These are phyloP conservation scores for Tetheella fluctuosa DNA, from an alignment of 2,888 invertebrate genomes.

Conservation along the genomic window DNA sequence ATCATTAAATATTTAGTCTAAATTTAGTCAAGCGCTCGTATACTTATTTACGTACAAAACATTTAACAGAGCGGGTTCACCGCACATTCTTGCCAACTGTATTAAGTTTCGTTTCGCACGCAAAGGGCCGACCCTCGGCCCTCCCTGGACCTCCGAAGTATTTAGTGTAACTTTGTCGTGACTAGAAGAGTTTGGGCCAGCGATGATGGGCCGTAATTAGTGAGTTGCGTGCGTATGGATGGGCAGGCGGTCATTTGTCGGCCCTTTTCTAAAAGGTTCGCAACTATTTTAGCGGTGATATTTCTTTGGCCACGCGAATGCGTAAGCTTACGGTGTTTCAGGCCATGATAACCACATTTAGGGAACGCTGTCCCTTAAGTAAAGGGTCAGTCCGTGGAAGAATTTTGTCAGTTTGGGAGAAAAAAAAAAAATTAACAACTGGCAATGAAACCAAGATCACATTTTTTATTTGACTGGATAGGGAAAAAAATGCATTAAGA, in stretches of 20 bases:
- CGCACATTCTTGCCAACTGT: slow-evolving; percentile 62
- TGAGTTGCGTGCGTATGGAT: slow-evolving; percentile 35
- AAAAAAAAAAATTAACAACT: no score
- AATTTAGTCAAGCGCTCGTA: neutral
- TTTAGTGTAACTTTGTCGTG: slow-evolving; percentile 48
- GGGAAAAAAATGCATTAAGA: no score
- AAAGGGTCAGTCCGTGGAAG: no score
- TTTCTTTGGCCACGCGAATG: slow-evolving; percentile 2
- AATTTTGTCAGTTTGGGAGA: no score
- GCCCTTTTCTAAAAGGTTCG: slow-evolving; percentile 10
- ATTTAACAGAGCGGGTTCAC: slow-evolving; percentile 26
- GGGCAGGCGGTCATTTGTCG: slow-evolving; percentile 7
- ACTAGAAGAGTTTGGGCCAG: slow-evolving; percentile 42
- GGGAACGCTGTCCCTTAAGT: no score
- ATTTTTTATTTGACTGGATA: no score
- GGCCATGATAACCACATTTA: neutral
- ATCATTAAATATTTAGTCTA: neutral
- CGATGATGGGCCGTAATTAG: slow-evolving; percentile 54
- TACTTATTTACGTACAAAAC: slow-evolving; percentile 5
- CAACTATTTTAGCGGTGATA: slow-evolving; percentile 2
- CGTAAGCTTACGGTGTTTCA: neutral
- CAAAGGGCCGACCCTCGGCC: slow-evolving; percentile 39
- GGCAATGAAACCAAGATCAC: no score
- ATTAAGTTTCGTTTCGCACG: slow-evolving; percentile 61
- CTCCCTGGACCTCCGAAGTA: slow-evolving; percentile 32